Evolutionary conservation across 2,797 vertebrate species (phyloP).

Genomic region (Rhinella marina): DNA sequence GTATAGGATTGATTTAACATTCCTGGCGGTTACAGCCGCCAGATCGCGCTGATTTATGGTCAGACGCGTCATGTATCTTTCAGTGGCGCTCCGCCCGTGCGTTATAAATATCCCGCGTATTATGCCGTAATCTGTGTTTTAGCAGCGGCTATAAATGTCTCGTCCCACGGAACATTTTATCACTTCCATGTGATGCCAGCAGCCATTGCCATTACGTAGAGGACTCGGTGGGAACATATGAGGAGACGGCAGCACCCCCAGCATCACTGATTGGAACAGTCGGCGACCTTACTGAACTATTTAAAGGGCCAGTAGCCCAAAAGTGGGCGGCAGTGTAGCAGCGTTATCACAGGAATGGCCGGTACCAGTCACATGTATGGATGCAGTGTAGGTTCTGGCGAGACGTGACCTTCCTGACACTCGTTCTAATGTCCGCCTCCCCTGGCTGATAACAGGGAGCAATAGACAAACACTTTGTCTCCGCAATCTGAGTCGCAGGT

Average conservation of each 20-base stretch:
- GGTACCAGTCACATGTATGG: too few species aligned
- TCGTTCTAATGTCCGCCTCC: too few species aligned
- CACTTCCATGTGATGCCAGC: constrained; percentile 48
- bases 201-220: background rate
- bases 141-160: constrained; percentile 34
- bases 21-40: background rate
- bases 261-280: background rate
- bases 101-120: constrained; percentile 2
- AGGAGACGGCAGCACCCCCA: background rate
- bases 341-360: too few species aligned
- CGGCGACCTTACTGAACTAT: background rate
- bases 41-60: background rate
- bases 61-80: constrained; percentile 25
- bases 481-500: too few species aligned
- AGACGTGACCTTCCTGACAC: too few species aligned
- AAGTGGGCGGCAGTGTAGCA: background rate
- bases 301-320: background rate
- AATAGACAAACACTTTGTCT: too few species aligned
- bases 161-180: constrained; percentile 42
- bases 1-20: background rate
- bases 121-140: constrained; percentile 26
- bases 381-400: too few species aligned
- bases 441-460: too few species aligned
- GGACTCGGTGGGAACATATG: background rate
- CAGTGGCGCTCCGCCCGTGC: background rate